phyloP scores from a whole-genome alignment of 2,797 vertebrate species.

The Falco novaeseelandiae region DNA sequence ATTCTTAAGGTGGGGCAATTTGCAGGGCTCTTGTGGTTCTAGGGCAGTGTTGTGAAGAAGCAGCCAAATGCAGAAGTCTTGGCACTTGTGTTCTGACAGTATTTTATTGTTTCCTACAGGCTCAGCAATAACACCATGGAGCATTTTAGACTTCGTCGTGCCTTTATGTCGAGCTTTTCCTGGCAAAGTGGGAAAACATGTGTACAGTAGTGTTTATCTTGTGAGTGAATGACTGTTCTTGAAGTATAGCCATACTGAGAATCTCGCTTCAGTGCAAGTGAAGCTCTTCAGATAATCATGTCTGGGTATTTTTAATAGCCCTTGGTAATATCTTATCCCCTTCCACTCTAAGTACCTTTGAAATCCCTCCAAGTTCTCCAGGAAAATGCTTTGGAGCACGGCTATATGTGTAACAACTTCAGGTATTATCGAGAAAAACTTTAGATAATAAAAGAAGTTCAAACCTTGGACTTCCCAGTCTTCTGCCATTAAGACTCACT shows the following conservation, averaged over 20 bases:
- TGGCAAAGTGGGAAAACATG: conserved; percentile 17
- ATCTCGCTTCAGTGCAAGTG: not conserved
- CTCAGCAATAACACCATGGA: not conserved
- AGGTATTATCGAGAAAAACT: not conserved
- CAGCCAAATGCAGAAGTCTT: not conserved
- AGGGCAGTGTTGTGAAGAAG: not conserved
- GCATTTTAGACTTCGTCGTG: not conserved
- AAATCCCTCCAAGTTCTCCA: conserved; percentile 12
- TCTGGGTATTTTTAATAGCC: conserved; percentile 49
- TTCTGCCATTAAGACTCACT: not conserved
- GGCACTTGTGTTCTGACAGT: not conserved
- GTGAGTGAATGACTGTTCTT: conserved; percentile 17
- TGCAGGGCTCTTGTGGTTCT: not conserved
- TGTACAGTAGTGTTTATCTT: conserved; percentile 21
- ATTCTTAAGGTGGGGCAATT: not conserved
- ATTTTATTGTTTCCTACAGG: not conserved
- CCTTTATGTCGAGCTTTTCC: not conserved
- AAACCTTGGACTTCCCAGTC: not conserved
- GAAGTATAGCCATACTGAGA: not conserved
- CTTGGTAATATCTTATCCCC: conserved; percentile 41
- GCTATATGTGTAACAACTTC: not conserved
- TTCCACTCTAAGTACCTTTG: conserved; percentile 18
- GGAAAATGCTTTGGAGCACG: conserved; percentile 9
- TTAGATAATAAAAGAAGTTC: not conserved
- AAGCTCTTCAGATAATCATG: conserved; percentile 24